These are phyloP conservation scores for Venustaconcha ellipsiformis DNA, from an alignment of 1,140 invertebrate species.

Conservation along the genomic window DNA sequence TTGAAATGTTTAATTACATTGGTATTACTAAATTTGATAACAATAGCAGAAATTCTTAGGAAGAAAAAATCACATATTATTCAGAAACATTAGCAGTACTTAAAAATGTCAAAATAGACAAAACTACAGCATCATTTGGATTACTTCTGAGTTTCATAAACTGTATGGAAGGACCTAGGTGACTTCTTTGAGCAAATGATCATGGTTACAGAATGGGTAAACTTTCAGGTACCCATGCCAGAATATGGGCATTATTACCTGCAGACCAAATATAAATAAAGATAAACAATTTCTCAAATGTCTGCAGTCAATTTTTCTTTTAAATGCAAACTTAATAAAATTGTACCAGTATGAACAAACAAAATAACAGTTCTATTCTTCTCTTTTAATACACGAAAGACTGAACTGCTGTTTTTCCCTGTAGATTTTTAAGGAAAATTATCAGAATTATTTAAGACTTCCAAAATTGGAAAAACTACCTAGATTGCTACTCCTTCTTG, in stretches of 20 bases:
- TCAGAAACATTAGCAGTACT: slow-evolving; percentile 7
- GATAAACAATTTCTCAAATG: slow-evolving; percentile 11
- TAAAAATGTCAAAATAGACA: slow-evolving; percentile 5
- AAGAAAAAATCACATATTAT: slow-evolving; percentile 5
- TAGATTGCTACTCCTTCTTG: slow-evolving; percentile 6
- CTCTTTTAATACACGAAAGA: slow-evolving; percentile 12
- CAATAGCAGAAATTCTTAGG: not conserved
- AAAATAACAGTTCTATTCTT: no score
- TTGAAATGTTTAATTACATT: not conserved
- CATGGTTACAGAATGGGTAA: slow-evolving; percentile 4
- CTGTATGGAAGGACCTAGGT: slow-evolving; percentile 9
- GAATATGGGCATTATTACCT: slow-evolving; percentile 13
- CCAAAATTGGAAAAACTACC: slow-evolving; percentile 1
- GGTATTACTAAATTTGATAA: slow-evolving; percentile 3
- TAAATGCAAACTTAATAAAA: slow-evolving; percentile 24
- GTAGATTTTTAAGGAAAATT: slow-evolving; percentile 15
- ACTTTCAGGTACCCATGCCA: slow-evolving; percentile 1
- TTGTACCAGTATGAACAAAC: slow-evolving; percentile 1
- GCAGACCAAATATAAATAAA: slow-evolving; percentile 19
- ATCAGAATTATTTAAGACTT: slow-evolving; percentile 13
- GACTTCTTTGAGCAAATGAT: slow-evolving; percentile 1
- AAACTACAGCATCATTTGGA: slow-evolving; percentile 1
- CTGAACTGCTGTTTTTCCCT: slow-evolving; percentile 19
- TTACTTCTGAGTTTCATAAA: slow-evolving; percentile 12
- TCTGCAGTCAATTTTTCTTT: slow-evolving; percentile 20